Base-by-base conservation (phyloP, 2,888 invertebrate genomes). In the Synergus itoensis region DNA sequence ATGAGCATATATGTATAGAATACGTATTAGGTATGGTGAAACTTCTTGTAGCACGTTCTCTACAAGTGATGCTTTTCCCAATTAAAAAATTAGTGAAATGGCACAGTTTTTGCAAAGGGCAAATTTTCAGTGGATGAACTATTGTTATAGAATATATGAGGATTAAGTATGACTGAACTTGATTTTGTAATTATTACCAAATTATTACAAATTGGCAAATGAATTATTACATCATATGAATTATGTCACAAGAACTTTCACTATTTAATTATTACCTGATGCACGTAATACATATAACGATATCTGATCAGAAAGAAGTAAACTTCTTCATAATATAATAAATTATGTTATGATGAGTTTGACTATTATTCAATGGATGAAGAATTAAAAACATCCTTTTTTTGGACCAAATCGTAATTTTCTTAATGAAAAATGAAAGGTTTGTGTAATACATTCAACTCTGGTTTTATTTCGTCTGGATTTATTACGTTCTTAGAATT, bases 21-120 rank as follows among this genome's bases (percentile, higher is more conserved):
- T 18, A 57, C 18, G 9, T 4, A n/a, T 2, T 18, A 57, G 57
- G 11, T 4, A 28, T 62, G 28, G 14, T 62, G 28, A 62, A 62
- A 28, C 28, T 21, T 28, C 28, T 62, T 28, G 62, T 14, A 62
- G 18, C 14, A 62, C 28, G 14, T 21, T 62, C 28, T 62, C 21
- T 14, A 62, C 12, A 62, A 62, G 14, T 62, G 14, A 62, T 57
- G 36, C 18, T 18, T 57, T 18, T 57, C 18, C 57, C 5, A 57
- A 3, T 64, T 16, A 40, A 64, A 63, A 40, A 64, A 64, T 16
- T 64, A 28, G 64, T 9, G n/a, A 64, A 63, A 63, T 63, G 28
- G 28, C 28, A 28, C 28, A 28, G 7, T 16, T 16, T 1, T 12
- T 16, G n/a, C 40, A 40, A 21, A 28, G 16, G 4, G 28, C 21